These are phyloP conservation scores for Nephotettix cincticeps DNA, from an alignment of 1,140 invertebrate species.

Conservation along the genomic window DNA sequence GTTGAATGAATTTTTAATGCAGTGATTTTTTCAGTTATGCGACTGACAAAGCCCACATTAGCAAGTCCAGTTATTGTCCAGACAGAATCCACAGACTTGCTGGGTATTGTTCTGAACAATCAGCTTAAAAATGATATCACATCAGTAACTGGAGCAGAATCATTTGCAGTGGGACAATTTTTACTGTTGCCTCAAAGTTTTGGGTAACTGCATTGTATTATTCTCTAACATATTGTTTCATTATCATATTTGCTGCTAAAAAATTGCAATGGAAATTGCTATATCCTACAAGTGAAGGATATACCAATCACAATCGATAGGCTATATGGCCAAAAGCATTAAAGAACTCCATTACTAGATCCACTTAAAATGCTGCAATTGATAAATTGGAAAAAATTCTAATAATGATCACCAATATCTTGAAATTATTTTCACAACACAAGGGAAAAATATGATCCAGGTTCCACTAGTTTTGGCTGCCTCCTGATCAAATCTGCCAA, in stretches of 20 bases:
- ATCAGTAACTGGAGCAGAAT: conserved; percentile 74
- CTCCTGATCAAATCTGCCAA: no score
- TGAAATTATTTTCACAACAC: no score
- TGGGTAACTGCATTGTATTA: conserved; percentile 59
- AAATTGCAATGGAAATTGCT: not conserved
- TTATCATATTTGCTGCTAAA: conserved; percentile 15
- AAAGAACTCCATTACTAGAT: no score
- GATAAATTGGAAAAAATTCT: no score
- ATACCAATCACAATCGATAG: no score
- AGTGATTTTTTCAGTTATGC: conserved; percentile 78
- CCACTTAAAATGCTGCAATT: no score
- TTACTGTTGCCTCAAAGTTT: conserved; percentile 93
- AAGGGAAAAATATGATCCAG: no score
- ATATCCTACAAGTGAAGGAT: no score
- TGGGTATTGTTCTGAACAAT: conserved; percentile 73
- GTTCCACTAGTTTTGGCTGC: no score
- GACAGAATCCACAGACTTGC: conserved; percentile 81
- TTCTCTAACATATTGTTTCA: not conserved
- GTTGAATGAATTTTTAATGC: not conserved
- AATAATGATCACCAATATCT: no score
- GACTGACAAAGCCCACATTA: conserved; percentile 84
- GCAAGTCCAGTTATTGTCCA: conserved; percentile 75
- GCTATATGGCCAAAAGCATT: no score
- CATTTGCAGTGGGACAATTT: conserved; percentile 82
- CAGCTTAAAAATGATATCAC: conserved; percentile 76